Evolutionary conservation across 2,797 vertebrate genomes (phyloP).

Genomic region (Lithobates pipiens): DNA sequence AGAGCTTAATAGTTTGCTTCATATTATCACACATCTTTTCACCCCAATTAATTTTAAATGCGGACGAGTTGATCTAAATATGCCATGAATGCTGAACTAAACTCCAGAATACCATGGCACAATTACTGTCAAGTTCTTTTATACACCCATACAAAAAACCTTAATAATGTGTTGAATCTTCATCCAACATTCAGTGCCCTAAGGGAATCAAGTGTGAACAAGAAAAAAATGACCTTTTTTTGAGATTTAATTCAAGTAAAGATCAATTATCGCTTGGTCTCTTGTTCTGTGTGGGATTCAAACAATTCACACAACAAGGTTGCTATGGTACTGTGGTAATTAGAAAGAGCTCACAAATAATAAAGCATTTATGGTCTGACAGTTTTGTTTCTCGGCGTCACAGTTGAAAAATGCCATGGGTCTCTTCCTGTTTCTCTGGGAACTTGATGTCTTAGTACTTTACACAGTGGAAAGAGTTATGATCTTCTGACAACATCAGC

Average conservation of each 20-base stretch:
- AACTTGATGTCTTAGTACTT: slow-evolving; percentile 1
- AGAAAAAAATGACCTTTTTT: slow-evolving; percentile 57
- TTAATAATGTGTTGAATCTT: slow-evolving; percentile 35
- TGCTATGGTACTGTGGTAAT: slow-evolving; percentile 55
- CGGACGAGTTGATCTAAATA: slow-evolving; percentile 37
- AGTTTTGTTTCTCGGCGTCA: slow-evolving; percentile 16
- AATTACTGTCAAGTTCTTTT: slow-evolving; percentile 49
- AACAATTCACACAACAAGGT: slow-evolving; percentile 54
- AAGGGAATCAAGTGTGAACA: slow-evolving; percentile 49
- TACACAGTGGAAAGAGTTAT: not conserved
- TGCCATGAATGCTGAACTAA: slow-evolving; percentile 25
- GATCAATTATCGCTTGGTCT: slow-evolving; percentile 53
- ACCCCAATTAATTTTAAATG: slow-evolving; percentile 34
- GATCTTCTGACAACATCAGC: not conserved
- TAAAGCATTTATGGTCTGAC: slow-evolving; percentile 38
- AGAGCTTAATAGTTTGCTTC: not conserved
- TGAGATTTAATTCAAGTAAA: slow-evolving; percentile 45
- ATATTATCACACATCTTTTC: not conserved
- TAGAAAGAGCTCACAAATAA: slow-evolving; percentile 43
- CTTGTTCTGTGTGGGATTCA: slow-evolving; percentile 40
- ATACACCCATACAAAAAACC: slow-evolving; percentile 25
- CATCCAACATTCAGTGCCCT: slow-evolving; percentile 37
- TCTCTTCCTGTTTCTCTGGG: slow-evolving; percentile 1
- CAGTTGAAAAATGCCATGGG: not conserved
- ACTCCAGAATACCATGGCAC: slow-evolving; percentile 16